A percentile compares a stretch with the other conserved stretches of the same genome.
Evolutionary conservation across 2,888 invertebrate genomes (phyloP).

Genomic region (Sisyra terminalis): DNA sequence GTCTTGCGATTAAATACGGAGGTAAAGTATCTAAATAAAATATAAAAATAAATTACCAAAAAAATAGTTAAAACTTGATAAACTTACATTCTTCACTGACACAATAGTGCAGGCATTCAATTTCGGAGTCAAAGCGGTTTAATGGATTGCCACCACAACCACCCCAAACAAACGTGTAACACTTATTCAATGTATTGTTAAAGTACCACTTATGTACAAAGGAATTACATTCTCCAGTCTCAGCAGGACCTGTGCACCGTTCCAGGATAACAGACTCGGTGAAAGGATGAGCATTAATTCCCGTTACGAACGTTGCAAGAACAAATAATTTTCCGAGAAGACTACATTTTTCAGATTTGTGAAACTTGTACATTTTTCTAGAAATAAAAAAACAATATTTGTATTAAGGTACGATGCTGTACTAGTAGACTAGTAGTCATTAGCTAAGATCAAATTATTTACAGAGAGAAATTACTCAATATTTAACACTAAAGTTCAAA

Average conservation of each 20-base stretch:
- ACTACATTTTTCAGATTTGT: too few relatives aligned
- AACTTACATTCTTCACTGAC: conserved; percentile 37
- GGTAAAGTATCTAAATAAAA: conserved; percentile 1
- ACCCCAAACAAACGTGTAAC: conserved; percentile 47
- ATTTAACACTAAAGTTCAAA: too few relatives aligned
- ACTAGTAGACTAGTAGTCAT: too few relatives aligned
- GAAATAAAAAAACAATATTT: too few relatives aligned
- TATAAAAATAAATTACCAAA: background rate
- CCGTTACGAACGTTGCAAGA: too few relatives aligned
- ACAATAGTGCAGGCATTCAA: conserved; percentile 46
- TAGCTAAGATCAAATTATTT: too few relatives aligned
- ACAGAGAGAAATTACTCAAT: too few relatives aligned
- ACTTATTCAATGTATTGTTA: conserved; percentile 36
- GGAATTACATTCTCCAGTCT: conserved; percentile 41
- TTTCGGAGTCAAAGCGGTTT: conserved; percentile 49
- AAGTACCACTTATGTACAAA: conserved; percentile 52
- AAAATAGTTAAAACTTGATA: background rate
- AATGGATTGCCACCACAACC: conserved; percentile 50
- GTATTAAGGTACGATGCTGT: too few relatives aligned
- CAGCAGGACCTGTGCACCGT: conserved; percentile 31
- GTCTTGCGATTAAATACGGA: background rate
- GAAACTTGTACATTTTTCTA: too few relatives aligned
- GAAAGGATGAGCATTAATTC: too few relatives aligned
- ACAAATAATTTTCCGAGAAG: too few relatives aligned
- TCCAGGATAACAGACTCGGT: conserved; percentile 13